Percentiles rank a stretch among this genome's conserved stretches.
Conservation (phyloP, 2,113 vertebrate species). For the Callorhinus ursinus region DNA sequence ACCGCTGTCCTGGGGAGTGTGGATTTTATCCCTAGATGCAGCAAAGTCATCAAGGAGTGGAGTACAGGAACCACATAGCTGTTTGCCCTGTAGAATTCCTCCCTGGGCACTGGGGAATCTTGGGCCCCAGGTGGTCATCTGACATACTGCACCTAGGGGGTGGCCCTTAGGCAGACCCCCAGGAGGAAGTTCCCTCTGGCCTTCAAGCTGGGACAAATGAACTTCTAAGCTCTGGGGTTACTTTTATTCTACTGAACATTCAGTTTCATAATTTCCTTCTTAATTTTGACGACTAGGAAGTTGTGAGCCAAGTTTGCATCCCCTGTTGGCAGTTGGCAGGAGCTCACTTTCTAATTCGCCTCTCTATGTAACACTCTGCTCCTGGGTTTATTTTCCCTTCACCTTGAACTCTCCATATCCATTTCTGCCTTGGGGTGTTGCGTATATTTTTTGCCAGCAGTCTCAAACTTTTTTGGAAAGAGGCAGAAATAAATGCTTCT, state of each 20-base stretch:
- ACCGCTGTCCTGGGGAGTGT: background rate
- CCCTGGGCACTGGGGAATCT: background rate
- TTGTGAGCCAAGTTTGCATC: background rate
- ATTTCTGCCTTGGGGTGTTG: conserved; percentile 32
- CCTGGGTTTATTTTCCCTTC: conserved; percentile 20
- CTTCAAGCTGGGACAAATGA: background rate
- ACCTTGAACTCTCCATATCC: background rate
- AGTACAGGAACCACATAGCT: background rate
- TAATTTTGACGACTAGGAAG: background rate
- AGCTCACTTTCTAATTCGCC: background rate
- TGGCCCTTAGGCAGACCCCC: background rate
- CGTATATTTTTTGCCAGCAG: conserved; percentile 38
- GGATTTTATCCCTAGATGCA: background rate
- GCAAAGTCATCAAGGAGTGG: background rate
- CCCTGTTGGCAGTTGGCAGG: background rate
- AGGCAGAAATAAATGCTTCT: conserved; percentile 42
- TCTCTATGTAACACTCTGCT: background rate
- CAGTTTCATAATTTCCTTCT: background rate
- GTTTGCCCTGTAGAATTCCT: background rate
- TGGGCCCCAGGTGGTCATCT: background rate
- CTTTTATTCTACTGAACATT: background rate
- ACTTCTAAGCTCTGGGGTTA: background rate
- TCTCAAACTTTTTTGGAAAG: background rate
- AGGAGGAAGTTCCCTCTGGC: background rate
- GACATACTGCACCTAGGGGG: background rate